Conservation (phyloP, 2,113 vertebrate species). For the Bubo scandiacus region DNA sequence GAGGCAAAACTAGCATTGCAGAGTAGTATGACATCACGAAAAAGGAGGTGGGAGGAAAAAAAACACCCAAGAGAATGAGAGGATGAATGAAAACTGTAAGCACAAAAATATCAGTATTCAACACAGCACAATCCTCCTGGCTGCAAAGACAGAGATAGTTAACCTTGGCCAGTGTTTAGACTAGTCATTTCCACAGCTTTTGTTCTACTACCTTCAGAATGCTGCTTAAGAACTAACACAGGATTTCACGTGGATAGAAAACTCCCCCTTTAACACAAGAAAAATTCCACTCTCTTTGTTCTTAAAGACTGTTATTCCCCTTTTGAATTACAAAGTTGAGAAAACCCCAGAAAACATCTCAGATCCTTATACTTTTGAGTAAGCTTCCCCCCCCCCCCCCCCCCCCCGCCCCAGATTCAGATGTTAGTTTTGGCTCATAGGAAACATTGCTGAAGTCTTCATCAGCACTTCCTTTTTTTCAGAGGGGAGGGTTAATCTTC, state of each 20-base stretch:
- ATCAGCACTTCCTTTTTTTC: not conserved
- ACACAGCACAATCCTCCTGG: not conserved
- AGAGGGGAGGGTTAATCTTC: not conserved
- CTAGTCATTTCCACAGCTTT: not conserved
- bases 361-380: constrained; percentile 20
- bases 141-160: not conserved
- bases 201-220: not conserved
- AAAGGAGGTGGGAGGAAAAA: rapidly evolving
- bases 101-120: not conserved
- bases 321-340: not conserved
- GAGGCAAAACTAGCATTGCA: not conserved
- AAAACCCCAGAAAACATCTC: constrained; percentile 46
- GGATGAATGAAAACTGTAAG: not conserved
- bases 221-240: not conserved
- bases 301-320: constrained; percentile 40
- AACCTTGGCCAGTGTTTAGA: not conserved
- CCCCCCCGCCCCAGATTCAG: not conserved
- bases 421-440: not conserved
- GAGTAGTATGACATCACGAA: not conserved
- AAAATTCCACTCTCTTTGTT: not conserved
- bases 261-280: not conserved
- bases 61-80: not conserved
- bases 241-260: not conserved
- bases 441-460: not conserved
- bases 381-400: not conserved